A percentile compares a stretch with the other conserved stretches of the same genome.
phyloP scores from a whole-genome alignment of 2,113 vertebrate genomes.

The Acrocephalus kingi region DNA sequence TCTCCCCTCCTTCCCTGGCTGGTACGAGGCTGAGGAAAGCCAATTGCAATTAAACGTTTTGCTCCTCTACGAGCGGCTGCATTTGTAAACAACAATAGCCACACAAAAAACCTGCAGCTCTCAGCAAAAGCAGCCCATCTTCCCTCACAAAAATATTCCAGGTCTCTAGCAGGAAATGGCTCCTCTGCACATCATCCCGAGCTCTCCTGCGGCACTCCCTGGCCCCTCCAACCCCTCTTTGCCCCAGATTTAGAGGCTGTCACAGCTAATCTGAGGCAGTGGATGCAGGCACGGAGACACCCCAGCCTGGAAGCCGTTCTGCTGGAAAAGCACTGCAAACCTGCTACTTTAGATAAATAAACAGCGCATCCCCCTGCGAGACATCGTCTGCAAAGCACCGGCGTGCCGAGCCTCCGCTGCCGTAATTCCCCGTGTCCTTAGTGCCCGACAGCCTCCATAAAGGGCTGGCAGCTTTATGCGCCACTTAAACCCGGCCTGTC shows the following conservation, averaged over 20 bases:
- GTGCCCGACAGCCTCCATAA: slow-evolving; percentile 61
- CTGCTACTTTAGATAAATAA: slow-evolving; percentile 50
- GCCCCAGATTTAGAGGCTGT: slow-evolving; percentile 46
- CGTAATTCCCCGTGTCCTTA: slow-evolving; percentile 59
- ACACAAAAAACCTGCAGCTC: not conserved
- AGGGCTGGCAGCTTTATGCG: slow-evolving; percentile 55
- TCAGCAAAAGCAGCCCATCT: slow-evolving; percentile 20
- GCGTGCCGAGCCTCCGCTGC: not conserved
- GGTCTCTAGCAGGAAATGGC: not conserved
- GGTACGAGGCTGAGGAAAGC: not conserved
- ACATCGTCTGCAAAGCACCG: slow-evolving; percentile 20
- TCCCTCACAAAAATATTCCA: not conserved
- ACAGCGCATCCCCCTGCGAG: slow-evolving; percentile 23
- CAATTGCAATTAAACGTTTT: slow-evolving; percentile 12
- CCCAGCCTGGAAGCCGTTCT: slow-evolving; percentile 8
- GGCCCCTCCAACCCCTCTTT: not conserved
- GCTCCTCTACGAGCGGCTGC: not conserved
- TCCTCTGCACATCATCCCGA: not conserved
- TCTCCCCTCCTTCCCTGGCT: not conserved
- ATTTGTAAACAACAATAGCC: not conserved
- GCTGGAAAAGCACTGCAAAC: slow-evolving; percentile 33
- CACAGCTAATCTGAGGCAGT: not conserved
- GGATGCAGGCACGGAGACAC: not conserved
- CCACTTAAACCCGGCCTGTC: slow-evolving; percentile 32
- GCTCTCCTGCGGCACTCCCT: not conserved